Conservation (phyloP, 92 coral and sea anemone genomes). For the Parazoanthus swiftii region DNA sequence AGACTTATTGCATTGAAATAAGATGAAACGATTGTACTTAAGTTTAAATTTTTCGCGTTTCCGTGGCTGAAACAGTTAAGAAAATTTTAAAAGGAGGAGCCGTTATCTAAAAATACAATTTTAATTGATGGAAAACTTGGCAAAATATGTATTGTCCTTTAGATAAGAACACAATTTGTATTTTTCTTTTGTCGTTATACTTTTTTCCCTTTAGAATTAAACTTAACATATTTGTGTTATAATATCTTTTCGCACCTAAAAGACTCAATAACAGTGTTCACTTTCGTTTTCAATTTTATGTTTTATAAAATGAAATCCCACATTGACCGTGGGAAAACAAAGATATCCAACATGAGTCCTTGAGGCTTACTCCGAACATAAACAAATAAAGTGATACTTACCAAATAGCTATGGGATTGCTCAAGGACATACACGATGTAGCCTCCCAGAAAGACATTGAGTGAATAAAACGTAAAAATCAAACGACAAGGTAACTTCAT, state of each 20-base stretch:
- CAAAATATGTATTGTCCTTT: neutral
- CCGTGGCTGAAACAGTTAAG: neutral
- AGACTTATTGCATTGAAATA: neutral
- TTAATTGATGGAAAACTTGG: neutral
- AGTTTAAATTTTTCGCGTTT: neutral
- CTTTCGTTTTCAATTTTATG: neutral
- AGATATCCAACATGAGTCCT: neutral
- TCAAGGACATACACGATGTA: slow-evolving; percentile 88
- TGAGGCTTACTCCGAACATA: neutral
- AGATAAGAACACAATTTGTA: neutral
- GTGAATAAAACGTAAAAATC: slow-evolving; percentile 76
- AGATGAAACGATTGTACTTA: neutral
- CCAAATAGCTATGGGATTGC: slow-evolving; percentile 84
- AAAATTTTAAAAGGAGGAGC: neutral
- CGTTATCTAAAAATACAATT: neutral
- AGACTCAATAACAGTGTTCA: neutral
- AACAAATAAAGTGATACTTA: slow-evolving; percentile 57
- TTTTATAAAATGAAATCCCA: neutral
- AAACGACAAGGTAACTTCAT: slow-evolving; percentile 85
- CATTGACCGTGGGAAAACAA: slow-evolving; percentile 1
- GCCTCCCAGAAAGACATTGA: slow-evolving; percentile 93
- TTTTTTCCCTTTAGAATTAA: neutral
- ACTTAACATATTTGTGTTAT: neutral
- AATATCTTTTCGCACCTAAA: neutral
- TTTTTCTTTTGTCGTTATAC: neutral